Base-by-base conservation (phyloP, 2,888 invertebrate genomes). In the Abrostola tripartita region DNA sequence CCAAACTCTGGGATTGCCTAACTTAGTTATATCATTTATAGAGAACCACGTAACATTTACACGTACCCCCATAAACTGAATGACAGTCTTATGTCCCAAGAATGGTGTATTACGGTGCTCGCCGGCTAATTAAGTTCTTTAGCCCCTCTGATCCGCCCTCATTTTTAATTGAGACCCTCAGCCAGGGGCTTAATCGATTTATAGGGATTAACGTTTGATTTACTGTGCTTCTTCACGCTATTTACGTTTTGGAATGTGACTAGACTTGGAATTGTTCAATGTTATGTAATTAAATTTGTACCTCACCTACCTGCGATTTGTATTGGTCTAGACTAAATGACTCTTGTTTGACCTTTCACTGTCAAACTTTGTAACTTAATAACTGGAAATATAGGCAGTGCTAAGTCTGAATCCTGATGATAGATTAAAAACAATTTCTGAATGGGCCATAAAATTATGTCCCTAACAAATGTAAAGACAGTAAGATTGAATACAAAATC, bases 121-220 rank as follows among this genome's bases (percentile, higher is more conserved):
- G 44, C 42, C 49, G 37, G 36, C 49, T 72, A 63, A 72, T 71
- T 68, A 52, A 52, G 41, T 68, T 58, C 60, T 72, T 63, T 52
- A 63, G 60, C 67, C 53, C 53, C 57, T 71, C 71, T 60, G 42
- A 60, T 54, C 62, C 59, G 47, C 38, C 52, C 58, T 61, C 55
- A 59, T 49, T 60, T 68, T 72, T 72, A 71, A 71, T 61, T 68
- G 63, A 55, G 51, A 50, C 42, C 53, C 59, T 71, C 62, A 62
- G 60, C 72, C 72, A 55, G 36, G 12, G 63, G 49, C 50, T 62
- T 50, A 60, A 68, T 55, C 49, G 51, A 63, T 63, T 71, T 47
- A 71, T 57, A 52, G 47, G 53, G 71, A 52, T 50, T 53, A 61
- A 53, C 38, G 37, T 36, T 56, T 62, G 59, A 71, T 71, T 54